Percentiles rank a stretch among this genome's conserved stretches.
Conservation (phyloP, 2,113 vertebrate species). For the Sceloporus undulatus region DNA sequence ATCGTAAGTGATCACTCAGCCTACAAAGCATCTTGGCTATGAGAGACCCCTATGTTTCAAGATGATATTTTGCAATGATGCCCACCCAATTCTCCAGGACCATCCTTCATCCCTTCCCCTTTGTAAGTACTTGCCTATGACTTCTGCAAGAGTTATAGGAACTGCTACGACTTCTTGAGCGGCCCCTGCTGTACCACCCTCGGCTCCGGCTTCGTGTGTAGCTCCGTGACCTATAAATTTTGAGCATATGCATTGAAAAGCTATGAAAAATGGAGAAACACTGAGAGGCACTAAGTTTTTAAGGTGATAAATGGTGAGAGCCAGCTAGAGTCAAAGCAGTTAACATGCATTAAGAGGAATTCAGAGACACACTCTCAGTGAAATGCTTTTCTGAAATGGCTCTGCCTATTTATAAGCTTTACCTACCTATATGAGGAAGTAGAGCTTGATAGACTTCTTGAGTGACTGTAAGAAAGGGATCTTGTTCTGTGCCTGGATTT, state of each 20-base stretch:
- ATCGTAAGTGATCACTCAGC: neutral
- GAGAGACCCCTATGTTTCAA: neutral
- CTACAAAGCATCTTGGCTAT: neutral
- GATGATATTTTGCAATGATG: neutral
- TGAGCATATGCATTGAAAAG: neutral
- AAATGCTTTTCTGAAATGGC: neutral
- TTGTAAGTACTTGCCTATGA: constrained; percentile 74
- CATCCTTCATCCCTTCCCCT: neutral
- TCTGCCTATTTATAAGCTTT: neutral
- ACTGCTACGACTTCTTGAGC: constrained; percentile 87
- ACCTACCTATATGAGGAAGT: constrained; percentile 90
- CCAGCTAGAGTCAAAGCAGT: neutral
- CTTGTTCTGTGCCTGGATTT: constrained; percentile 85
- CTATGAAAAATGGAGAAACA: rapidly evolving
- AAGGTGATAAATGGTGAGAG: neutral
- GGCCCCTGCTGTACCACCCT: constrained; percentile 83
- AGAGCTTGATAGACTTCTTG: constrained; percentile 89
- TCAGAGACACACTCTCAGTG: too few species aligned
- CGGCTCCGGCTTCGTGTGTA: constrained; percentile 89
- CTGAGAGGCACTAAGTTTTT: neutral
- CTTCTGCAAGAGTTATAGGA: constrained; percentile 90
- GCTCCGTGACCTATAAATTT: constrained; percentile 81
- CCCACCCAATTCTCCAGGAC: neutral
- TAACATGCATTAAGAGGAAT: neutral
- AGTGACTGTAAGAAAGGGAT: constrained; percentile 87